phyloP scores from a whole-genome alignment of 2,113 vertebrate genomes.

The Corvus moneduloides region DNA sequence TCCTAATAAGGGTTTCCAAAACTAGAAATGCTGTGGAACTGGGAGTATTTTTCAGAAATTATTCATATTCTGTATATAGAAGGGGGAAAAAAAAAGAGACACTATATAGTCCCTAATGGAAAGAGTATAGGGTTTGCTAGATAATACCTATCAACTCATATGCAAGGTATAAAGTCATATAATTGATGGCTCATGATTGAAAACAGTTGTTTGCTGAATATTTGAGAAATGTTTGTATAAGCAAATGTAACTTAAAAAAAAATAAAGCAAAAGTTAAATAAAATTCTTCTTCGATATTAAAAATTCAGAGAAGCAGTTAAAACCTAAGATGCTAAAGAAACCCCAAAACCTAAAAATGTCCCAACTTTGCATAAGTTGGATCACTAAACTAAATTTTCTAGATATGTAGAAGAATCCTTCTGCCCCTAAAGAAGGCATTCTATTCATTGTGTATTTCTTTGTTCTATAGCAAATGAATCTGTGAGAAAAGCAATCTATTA shows the following conservation, averaged over 20 bases:
- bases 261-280: background rate
- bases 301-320: background rate
- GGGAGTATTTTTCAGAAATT: background rate
- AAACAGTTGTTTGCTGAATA: background rate
- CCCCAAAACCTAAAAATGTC: background rate
- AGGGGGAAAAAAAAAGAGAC: accelerated
- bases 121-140: background rate
- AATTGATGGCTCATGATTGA: background rate
- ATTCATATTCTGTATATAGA: background rate
- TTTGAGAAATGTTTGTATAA: background rate
- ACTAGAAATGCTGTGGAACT: background rate
- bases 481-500: background rate
- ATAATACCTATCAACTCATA: background rate
- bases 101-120: background rate
- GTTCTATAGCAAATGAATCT: background rate
- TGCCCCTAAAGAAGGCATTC: background rate
- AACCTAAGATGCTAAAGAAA: background rate
- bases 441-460: background rate
- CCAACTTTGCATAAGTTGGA: background rate
- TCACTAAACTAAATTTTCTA: background rate
- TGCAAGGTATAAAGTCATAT: background rate
- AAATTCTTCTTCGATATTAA: background rate
- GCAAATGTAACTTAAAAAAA: background rate
- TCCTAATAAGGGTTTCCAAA: background rate
- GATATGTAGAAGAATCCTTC: background rate